A percentile compares a stretch with the other conserved stretches of the same genome.
Evolutionary conservation across 2,888 invertebrate genomes (phyloP).

Genomic region (Mimas tiliae): DNA sequence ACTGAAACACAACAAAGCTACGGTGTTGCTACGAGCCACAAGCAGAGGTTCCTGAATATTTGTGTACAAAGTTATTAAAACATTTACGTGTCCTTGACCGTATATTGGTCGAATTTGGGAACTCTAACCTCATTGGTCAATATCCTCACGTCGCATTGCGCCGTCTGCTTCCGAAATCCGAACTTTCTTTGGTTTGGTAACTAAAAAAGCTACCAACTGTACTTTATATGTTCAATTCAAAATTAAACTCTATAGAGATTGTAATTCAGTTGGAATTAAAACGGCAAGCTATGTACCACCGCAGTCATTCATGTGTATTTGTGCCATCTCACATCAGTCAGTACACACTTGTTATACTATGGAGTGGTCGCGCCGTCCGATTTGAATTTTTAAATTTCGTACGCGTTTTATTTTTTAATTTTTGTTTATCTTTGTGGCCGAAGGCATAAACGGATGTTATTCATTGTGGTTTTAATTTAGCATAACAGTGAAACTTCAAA

Average conservation of each 20-base stretch:
- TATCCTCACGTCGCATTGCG: slow-evolving; percentile 49
- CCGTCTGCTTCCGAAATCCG: slow-evolving; percentile 33
- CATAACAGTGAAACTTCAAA: slow-evolving; percentile 19
- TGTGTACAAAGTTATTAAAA: slow-evolving; percentile 12
- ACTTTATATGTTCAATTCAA: slow-evolving; percentile 18
- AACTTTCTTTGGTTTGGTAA: slow-evolving; percentile 37
- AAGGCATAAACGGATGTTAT: background rate
- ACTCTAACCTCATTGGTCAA: slow-evolving; percentile 38
- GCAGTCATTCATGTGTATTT: slow-evolving; percentile 41
- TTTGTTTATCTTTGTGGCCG: slow-evolving; percentile 1
- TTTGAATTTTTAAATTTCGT: slow-evolving; percentile 29
- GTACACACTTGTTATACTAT: slow-evolving; percentile 38
- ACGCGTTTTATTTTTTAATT: slow-evolving; percentile 13
- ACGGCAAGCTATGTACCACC: slow-evolving; percentile 31
- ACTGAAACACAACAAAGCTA: no score
- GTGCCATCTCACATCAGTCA: slow-evolving; percentile 31
- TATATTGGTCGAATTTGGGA: slow-evolving; percentile 34
- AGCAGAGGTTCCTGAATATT: no score
- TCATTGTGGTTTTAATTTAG: background rate
- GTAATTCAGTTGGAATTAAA: slow-evolving; percentile 40
- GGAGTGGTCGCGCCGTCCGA: slow-evolving; percentile 40
- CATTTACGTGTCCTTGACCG: slow-evolving; percentile 32
- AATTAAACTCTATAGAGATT: slow-evolving; percentile 31
- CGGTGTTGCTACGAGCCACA: no score
- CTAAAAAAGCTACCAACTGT: slow-evolving; percentile 28